Percentiles rank a stretch among this genome's conserved stretches.
Conservation (phyloP, 2,113 vertebrate species). For the Tetraodon nigroviridis region DNA sequence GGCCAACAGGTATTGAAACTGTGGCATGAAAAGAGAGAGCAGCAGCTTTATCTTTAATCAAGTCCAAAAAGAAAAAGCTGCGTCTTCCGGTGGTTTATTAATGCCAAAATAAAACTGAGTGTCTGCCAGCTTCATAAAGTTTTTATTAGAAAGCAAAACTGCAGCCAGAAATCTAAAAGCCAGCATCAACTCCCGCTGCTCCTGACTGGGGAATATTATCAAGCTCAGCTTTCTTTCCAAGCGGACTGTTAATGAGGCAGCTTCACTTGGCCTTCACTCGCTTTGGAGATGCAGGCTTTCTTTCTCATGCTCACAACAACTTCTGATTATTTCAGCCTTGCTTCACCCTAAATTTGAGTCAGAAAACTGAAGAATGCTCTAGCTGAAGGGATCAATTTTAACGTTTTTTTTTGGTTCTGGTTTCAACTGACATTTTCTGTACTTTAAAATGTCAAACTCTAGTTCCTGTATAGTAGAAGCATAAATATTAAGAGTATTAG, state of each 20-base stretch:
- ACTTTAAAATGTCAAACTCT: constrained; percentile 48
- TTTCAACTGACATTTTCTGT: background rate
- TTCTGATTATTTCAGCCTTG: background rate
- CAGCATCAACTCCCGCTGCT: constrained; percentile 33
- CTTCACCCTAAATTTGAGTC: too few species aligned
- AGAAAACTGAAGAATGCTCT: too few species aligned
- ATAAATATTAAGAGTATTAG: background rate
- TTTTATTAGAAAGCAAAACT: constrained; percentile 58
- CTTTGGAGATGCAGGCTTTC: constrained; percentile 12
- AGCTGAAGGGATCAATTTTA: constrained; percentile 1
- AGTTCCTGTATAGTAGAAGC: constrained; percentile 2
- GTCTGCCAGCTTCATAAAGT: constrained; percentile 62
- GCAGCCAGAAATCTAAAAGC: constrained; percentile 53
- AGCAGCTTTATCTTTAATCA: constrained; percentile 40
- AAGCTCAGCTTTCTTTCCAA: constrained; percentile 45
- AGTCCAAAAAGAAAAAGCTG: constrained; percentile 49
- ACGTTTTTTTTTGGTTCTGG: constrained; percentile 1
- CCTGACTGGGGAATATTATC: constrained; percentile 45
- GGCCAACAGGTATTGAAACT: constrained; percentile 23
- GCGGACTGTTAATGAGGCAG: constrained; percentile 50
- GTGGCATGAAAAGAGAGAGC: constrained; percentile 28
- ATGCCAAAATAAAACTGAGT: constrained; percentile 52
- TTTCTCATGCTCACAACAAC: background rate
- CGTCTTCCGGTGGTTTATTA: constrained; percentile 48
- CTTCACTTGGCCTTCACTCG: constrained; percentile 18